A percentile compares a stretch with the other conserved stretches of the same genome.
Evolutionary conservation across 1,140 invertebrate genomes (phyloP).

Genomic region (Ladona fulva): DNA sequence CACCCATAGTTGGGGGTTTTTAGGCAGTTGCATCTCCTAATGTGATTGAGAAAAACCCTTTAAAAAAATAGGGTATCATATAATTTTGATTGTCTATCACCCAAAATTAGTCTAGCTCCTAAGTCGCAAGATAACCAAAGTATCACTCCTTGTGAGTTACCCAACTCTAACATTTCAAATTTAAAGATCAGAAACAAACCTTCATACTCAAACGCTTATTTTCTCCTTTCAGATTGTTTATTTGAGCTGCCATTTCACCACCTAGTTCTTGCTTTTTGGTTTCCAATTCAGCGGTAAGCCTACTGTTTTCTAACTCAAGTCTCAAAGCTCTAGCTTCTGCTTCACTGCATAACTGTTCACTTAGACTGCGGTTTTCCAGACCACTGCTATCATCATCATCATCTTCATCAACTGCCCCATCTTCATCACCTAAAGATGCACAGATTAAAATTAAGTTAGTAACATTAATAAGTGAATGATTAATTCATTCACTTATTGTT

Average conservation of each 20-base stretch:
- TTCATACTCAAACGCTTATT: slow-evolving; percentile 78
- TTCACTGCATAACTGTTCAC: slow-evolving; percentile 78
- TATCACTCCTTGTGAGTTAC: too few species aligned
- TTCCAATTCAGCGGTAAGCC: slow-evolving; percentile 47
- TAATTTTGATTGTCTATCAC: too few species aligned
- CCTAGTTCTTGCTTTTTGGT: slow-evolving; percentile 67
- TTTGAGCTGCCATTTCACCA: slow-evolving; percentile 66
- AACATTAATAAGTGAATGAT: neutral
- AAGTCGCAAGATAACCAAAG: too few species aligned
- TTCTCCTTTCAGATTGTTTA: slow-evolving; percentile 86
- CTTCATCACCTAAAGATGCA: neutral
- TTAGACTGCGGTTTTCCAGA: slow-evolving; percentile 61
- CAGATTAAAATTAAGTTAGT: neutral
- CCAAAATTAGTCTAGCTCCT: too few species aligned
- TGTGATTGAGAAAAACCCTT: too few species aligned
- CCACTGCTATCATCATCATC: slow-evolving; percentile 37
- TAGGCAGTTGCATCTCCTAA: too few species aligned
- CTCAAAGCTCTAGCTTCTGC: slow-evolving; percentile 74
- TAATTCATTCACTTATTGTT: too few species aligned
- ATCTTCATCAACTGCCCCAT: neutral
- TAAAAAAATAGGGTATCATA: too few species aligned
- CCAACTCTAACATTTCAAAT: too few species aligned
- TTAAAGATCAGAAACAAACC: too few species aligned
- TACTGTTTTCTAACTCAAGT: slow-evolving; percentile 84
- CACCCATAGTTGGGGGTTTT: too few species aligned